Base-by-base conservation (phyloP, 2,113 vertebrate species). In the Microtus pennsylvanicus region DNA sequence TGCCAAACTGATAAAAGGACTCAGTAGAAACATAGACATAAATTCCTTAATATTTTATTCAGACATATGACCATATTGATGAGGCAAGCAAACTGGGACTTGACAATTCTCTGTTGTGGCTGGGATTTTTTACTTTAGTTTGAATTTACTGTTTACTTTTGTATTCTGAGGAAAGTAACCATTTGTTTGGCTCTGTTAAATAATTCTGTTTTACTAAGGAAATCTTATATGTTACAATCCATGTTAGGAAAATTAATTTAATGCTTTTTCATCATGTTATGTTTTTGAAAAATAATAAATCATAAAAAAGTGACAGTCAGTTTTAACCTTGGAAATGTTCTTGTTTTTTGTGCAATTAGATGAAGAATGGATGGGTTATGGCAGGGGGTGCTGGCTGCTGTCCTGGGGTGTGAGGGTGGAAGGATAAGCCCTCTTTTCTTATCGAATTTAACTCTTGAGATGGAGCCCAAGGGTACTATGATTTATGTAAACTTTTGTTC, bases 31-130 rank as follows among this genome's bases (percentile, higher is more conserved):
- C 3, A 42, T 42, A 92, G 14, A 72, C 50, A 72, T 7, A 69
- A 7, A 13, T 72, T 91, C 55, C 70, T 42, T 63, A 45, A 55
- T 33, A 19, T 90, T 35, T 90, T 97, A 85, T 88, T 93, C 26
- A 63, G 83, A 75, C n/a, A 78, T 0, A 42, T 65, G 80, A n/a
- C 69, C 8, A 28, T 45, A 22, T 17, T 35, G n/a, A 87, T 92
- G 55, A 76, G 11, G 74, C 89, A 88, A 35, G 11, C 75, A 94
- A 85, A 81, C 9, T 45, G 45, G 72, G 89, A 47, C 42, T 38
- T 96, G 50, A 78, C 87, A 65, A 69, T 74, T 61, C 96, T 96
- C 74, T 90, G 12, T 76, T 91, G 30, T 95, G 67, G 87, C 89
- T 77, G 77, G 1, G 10, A 77, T 89, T 33, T 94, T 67, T 88